These are phyloP conservation scores for Hyla sarda DNA, from an alignment of 2,113 vertebrate genomes.

Conservation along the genomic window DNA sequence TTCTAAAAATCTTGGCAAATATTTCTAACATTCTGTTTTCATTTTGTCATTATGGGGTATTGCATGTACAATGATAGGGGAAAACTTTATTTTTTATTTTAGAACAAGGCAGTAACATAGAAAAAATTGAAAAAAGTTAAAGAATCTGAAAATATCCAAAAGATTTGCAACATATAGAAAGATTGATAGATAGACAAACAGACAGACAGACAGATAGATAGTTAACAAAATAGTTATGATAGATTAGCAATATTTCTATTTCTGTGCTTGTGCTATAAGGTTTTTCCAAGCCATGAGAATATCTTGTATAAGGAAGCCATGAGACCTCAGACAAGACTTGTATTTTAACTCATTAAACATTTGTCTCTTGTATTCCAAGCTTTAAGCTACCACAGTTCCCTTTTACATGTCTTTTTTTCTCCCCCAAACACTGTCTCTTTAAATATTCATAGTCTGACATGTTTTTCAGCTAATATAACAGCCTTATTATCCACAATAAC, in stretches of 20 bases:
- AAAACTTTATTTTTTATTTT: no score
- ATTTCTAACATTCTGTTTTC: no score
- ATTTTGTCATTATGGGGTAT: no score
- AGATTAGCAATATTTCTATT: neutral
- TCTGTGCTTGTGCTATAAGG: neutral
- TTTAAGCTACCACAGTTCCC: neutral
- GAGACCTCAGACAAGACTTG: no score
- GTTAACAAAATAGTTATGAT: neutral
- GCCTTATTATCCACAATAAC: conserved; percentile 34
- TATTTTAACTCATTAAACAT: conserved; percentile 14
- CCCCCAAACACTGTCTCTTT: neutral
- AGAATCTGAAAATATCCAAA: no score
- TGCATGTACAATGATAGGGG: no score
- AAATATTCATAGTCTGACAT: conserved; percentile 38
- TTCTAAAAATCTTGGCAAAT: no score
- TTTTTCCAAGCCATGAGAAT: neutral
- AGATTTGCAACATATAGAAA: neutral
- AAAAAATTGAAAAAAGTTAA: no score
- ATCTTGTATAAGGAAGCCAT: neutral
- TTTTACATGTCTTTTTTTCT: neutral
- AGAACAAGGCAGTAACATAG: no score
- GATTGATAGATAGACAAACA: conserved; percentile 4
- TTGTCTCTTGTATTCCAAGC: neutral
- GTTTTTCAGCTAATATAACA: neutral
- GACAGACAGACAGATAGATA: neutral